Conservation (phyloP, 2,888 invertebrate genomes). For the Smittia sp. region DNA sequence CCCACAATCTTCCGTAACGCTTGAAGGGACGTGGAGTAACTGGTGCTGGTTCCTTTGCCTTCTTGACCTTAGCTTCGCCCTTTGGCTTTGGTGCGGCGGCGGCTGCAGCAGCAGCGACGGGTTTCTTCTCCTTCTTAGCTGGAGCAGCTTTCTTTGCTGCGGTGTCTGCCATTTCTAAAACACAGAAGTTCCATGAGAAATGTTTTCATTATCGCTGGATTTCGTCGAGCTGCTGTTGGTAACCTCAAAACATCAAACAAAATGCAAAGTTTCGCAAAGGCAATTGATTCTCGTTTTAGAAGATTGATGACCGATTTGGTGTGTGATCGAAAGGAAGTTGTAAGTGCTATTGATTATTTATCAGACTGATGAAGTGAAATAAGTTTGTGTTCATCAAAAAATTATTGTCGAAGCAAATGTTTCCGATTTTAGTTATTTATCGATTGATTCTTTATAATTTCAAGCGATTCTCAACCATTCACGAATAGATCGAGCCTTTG, state of each 20-base stretch:
- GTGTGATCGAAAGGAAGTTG: no score
- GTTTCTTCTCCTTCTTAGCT: constrained; percentile 49
- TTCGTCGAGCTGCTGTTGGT: not conserved
- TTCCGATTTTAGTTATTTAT: no score
- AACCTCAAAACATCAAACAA: constrained; percentile 24
- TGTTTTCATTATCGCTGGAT: not conserved
- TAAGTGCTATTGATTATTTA: no score
- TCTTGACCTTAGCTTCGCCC: constrained; percentile 56
- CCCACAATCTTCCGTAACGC: constrained; percentile 84
- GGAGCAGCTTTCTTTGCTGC: constrained; percentile 48
- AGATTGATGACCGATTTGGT: no score
- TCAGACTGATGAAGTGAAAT: no score
- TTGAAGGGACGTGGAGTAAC: constrained; percentile 53
- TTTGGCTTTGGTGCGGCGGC: constrained; percentile 59
- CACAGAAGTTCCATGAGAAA: not conserved
- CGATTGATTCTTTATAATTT: no score
- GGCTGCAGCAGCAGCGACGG: constrained; percentile 56
- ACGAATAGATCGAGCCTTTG: not conserved
- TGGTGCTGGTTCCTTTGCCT: constrained; percentile 58
- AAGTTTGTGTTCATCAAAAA: not conserved
- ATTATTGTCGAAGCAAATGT: no score
- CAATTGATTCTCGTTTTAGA: not conserved
- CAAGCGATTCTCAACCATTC: not conserved
- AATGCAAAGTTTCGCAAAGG: not conserved
- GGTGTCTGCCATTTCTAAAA: constrained; percentile 51